Base-by-base conservation (phyloP, 2,888 invertebrate genomes). In the Synanthedon andrenaeformis region DNA sequence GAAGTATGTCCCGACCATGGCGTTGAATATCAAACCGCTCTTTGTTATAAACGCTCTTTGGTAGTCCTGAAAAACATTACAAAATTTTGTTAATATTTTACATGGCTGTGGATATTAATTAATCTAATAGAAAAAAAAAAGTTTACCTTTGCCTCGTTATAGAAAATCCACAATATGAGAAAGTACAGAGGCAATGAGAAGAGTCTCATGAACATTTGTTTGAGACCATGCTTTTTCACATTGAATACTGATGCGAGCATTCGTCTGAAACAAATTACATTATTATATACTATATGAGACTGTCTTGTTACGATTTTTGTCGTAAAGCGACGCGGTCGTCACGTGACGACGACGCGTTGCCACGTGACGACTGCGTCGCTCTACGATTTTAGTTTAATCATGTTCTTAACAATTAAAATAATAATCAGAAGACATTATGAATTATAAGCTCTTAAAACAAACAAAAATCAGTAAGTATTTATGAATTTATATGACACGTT, bases 101-200 rank as follows among this genome's bases (percentile, higher is more conserved):
- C 14, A 23, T 4, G 41, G n/a, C 49, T 50, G 14, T 51, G 8
- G 8, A 35, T 35, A 28, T 2, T 35, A 51, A 42, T n/a, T 17
- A 51, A 41, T n/a, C 17, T 53, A 19, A 52, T 10, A 10, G 17
- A 17, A 17, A 28, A 4, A 42, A 2, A 51, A 28, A 45, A 48
- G 10, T 11, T 58, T 74, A 90, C 90, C 84, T 90, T 86, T 59
- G 91, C 88, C 62, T 91, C 90, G 53, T 89, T 90, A 68, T 95
- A 96, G 72, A 97, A 96, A 13, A 92, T 69, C 91, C 94, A 95
- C 51, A 97, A 70, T 51, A 95, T 88, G 51, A 92, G 89, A 79
- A 94, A 95, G 64, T 93, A 92, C 23, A 94, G 74, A 0, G 96
- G 95, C 51, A 96, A 72, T 4, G 93, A 79, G 53, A 96, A 87